Evolutionary conservation across 23 tunicate genomes (phyloP), one percentile per base, ranked within the genome.

Genomic region (Corella eumyota): DNA sequence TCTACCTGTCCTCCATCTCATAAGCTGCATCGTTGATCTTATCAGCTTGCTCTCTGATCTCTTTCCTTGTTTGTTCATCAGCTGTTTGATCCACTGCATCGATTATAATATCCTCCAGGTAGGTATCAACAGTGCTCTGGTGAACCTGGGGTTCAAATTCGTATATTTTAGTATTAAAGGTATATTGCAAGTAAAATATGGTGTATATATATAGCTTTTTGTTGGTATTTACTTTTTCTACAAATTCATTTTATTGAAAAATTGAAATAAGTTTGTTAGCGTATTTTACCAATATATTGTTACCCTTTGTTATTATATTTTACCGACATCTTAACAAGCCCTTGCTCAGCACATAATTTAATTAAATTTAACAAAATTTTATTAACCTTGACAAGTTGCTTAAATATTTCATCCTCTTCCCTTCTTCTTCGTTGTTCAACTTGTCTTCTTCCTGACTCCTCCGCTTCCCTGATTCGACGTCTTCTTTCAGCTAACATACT

Each of bases 401-500:
- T 81, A 72, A 83, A 92, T 53, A 92, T 92, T 58, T 92, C 98
- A 66, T 92, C 98, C 66, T 92, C 98, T 34, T 92, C 98, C 30
- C 98, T 61, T 32, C 98, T 66, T 36, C 98, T 64, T 33, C 98
- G 52, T 70, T 92, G 80, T 67, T 92, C 98, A 35, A 72, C 82
- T 67, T 92, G 98, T 4, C 98, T 70, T 32, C 86, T 71, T 52
- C 98, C 98, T 2, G 98, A 73, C 61, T 92, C 98, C 32, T 83
- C 93, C 6, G 98, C 98, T 64, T 92, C 98, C 44, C 93, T 73
- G 56, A 83, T 58, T 34, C 98, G 60, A 4, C 98, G 52, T 61
- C 92, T 71, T 34, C 98, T 48, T 61, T 92, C 98, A 32, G 98
- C 98, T 27, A 92, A 56, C 86, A 92, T 81, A 67, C 92, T 82